These are phyloP conservation scores for Sebastes fasciatus DNA, from an alignment of 2,113 vertebrate species.

Conservation along the genomic window DNA sequence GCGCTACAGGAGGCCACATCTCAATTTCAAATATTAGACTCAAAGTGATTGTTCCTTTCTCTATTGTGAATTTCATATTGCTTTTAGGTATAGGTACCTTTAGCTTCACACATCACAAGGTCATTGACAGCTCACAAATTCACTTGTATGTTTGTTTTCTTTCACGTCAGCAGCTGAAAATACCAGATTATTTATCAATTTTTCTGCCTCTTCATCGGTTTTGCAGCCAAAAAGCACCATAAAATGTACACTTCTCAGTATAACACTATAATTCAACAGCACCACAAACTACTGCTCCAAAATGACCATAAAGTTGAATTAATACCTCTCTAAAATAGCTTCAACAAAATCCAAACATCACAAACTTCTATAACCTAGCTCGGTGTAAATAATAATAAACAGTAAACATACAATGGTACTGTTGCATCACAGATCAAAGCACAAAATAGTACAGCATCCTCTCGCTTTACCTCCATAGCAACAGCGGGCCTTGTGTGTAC, in stretches of 20 bases:
- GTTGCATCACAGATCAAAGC: constrained; percentile 63
- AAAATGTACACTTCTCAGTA: neutral
- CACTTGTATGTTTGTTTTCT: neutral
- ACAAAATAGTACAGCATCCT: constrained; percentile 52
- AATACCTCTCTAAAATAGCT: neutral
- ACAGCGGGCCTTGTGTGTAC: constrained; percentile 68
- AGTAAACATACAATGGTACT: constrained; percentile 39
- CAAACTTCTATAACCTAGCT: neutral
- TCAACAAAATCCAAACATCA: neutral
- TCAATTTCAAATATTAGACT: constrained; percentile 44
- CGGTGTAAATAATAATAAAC: neutral
- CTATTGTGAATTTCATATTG: neutral
- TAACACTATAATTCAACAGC: neutral
- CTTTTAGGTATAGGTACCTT: neutral
- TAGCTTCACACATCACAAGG: neutral
- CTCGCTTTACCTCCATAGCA: constrained; percentile 80
- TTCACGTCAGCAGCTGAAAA: neutral
- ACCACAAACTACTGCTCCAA: neutral
- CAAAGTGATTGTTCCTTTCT: constrained; percentile 12
- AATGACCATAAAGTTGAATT: neutral
- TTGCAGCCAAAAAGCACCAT: neutral
- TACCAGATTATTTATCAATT: neutral
- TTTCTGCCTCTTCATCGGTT: neutral
- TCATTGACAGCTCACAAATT: neutral
- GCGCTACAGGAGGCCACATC: constrained; percentile 8